Evolutionary conservation across 2,888 invertebrate genomes (phyloP), one percentile per base, ranked within the genome.

Genomic region (Agrochola lota): DNA sequence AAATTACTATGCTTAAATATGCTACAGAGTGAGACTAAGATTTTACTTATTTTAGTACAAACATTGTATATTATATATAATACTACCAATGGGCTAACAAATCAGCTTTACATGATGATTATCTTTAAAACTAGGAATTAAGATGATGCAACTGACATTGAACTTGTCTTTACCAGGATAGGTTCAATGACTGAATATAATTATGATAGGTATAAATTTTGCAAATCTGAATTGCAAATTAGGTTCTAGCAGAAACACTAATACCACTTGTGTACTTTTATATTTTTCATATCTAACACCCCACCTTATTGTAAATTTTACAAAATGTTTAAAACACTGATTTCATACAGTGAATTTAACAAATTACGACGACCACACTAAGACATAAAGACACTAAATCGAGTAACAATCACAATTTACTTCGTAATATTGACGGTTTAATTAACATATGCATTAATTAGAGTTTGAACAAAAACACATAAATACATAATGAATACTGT

Each of bases 381-480:
- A 55, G 11, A 76, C 60, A 73, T 35, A 60, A 60, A 49, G 46
- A 78, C 46, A 40, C 17, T 60, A 30, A 76, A 17, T 26, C n/a
- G 59, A 64, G 35, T 26, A 60, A 15, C 12, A 66, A 62, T 46
- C 52, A 80, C 35, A 55, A 55, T 59, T n/a, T 35, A 64, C 17
- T 55, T 60, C 15, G 23, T 40, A 80, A 63, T 71, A 80, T 64
- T 60, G 23, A 64, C 15, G 69, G 72, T 40, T 70, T 17, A 60
- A 85, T 85, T 76, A 70, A 57, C 85, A 72, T 80, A 70, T 59
- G 23, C 26, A 81, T 83, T 76, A 35, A 81, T 81, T 81, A 74
- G 11, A 30, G 26, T 30, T 71, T 35, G 7, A 74, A 72, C 68
- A 67, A 74, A 70, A 76, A 66, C 66, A 66, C 69, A 74, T 81